Conservation (phyloP, 2,113 vertebrate genomes). For the Ranitomeya variabilis region DNA sequence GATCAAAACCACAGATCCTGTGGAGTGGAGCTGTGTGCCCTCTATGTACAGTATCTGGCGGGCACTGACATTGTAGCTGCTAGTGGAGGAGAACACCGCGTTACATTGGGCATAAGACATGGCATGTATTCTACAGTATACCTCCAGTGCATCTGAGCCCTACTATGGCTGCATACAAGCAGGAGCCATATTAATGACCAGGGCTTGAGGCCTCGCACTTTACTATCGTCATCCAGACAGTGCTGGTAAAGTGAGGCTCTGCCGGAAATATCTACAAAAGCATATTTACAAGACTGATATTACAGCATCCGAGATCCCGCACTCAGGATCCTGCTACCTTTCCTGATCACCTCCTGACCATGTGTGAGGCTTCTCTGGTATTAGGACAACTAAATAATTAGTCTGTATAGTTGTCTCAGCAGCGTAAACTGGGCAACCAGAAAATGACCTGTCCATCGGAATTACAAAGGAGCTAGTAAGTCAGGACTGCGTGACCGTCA, state of each 20-base stretch:
- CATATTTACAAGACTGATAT: neutral
- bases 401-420: neutral
- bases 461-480: neutral
- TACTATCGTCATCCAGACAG: neutral
- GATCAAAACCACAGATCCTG: too few species aligned
- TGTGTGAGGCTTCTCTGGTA: neutral
- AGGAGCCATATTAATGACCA: too few species aligned
- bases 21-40: too few species aligned
- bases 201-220: neutral
- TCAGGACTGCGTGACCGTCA: too few species aligned
- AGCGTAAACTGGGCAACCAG: neutral
- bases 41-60: too few species aligned
- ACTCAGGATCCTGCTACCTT: neutral
- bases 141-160: too few species aligned
- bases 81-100: too few species aligned
- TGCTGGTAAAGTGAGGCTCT: neutral
- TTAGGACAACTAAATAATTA: constrained; percentile 5
- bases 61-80: too few species aligned
- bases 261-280: neutral
- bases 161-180: too few species aligned
- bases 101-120: too few species aligned
- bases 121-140: too few species aligned
- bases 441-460: neutral
- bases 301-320: neutral
- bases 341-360: neutral